Evolutionary conservation across 2,797 vertebrate species (phyloP), one percentile per base, ranked within the genome.

Genomic region (Anisognathus igniventris): DNA sequence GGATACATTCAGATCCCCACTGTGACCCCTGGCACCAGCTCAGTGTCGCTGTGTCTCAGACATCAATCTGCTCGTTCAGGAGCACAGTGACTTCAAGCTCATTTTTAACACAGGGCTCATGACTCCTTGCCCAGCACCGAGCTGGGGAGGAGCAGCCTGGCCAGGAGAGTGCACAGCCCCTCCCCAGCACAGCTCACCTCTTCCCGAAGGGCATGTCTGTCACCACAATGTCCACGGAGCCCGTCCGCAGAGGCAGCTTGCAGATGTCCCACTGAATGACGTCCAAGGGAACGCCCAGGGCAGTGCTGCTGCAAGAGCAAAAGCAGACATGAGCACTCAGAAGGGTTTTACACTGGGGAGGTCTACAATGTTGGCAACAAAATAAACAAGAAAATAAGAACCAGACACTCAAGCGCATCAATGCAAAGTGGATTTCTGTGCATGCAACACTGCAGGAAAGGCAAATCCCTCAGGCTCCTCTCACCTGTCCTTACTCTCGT

Each of bases 171-270:
- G 1, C 27, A 5, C 44, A n/a, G 31, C 9, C 18, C 12, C 37
- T 6, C 9, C 3, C 31, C 48, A 15, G 57, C 5, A 37, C 14
- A 7, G 8, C 86, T 64, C 95, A 99, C 99, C 99, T 99, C 96
- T 99, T 99, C 42, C 99, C 99, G 96, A 99, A 99, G 7, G 99
- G 99, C 99, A 99, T 99, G 94, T 99, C 99, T 15, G 99, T 99
- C 96, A 99, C 98, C 58, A 99, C 97, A 9, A 99, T 96, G 94
- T 99, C 99, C 91, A 99, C 98, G 40, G 98, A 99, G 79, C 98
- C 98, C 4, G 98, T 98, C 95, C 98, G 98, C 90, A 99, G 72
- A 3, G 99, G 99, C 61, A 99, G 96, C 56, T 82, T 98, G 96
- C 99, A 99, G 66, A 99, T 97, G 95, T 99, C 98, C 99, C 99